A percentile compares a stretch with the other conserved stretches of the same genome.
phyloP scores from a whole-genome alignment of 2,888 invertebrate genomes.

The Luffia ferchaultella region DNA sequence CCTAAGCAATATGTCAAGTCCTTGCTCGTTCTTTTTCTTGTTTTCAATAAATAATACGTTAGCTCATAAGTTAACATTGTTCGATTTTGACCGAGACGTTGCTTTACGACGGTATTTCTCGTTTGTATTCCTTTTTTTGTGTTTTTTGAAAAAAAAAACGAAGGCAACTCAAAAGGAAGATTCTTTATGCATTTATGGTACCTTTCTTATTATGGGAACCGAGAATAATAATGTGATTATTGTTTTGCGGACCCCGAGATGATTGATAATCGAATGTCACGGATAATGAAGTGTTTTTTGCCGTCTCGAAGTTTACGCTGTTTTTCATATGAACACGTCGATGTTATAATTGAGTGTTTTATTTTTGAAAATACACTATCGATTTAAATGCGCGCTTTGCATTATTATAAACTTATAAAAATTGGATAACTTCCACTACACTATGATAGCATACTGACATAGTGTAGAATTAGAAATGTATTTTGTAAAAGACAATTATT shows the following conservation, averaged over 20 bases:
- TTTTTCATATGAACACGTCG: constrained; percentile 19
- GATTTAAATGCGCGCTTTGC: no score
- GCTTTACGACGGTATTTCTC: constrained; percentile 50
- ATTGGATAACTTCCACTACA: no score
- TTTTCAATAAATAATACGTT: constrained; percentile 59
- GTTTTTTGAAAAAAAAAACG: constrained; percentile 31
- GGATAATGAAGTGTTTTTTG: constrained; percentile 50
- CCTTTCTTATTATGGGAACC: constrained; percentile 53
- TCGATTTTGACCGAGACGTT: constrained; percentile 44
- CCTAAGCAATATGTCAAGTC: constrained; percentile 60
- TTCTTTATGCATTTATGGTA: constrained; percentile 59
- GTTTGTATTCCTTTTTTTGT: constrained; percentile 31
- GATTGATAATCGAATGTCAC: constrained; percentile 59
- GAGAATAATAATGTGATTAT: constrained; percentile 64
- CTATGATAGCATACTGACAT: no score
- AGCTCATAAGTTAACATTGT: constrained; percentile 60
- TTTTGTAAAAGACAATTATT: no score
- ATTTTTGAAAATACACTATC: no score
- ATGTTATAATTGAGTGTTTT: not conserved
- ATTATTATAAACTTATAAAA: no score
- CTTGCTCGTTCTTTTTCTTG: constrained; percentile 45
- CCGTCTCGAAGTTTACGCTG: constrained; percentile 32
- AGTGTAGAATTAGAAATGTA: no score
- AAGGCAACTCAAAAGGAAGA: constrained; percentile 38
- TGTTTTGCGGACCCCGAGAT: constrained; percentile 55